Base-by-base conservation (phyloP, 2,113 vertebrate genomes). In the Perca flavescens region DNA sequence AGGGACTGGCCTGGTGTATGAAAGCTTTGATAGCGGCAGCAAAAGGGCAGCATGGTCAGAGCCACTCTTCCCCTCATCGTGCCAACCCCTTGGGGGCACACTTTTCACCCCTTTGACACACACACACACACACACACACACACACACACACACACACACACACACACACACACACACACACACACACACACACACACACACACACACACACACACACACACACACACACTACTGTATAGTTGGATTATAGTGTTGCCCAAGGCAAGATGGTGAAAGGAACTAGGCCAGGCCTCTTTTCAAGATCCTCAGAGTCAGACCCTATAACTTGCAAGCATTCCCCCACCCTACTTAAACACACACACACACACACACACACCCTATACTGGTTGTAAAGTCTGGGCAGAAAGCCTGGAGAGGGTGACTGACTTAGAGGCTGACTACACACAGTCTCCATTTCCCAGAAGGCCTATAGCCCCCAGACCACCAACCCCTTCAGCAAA, bases 361-460 rank as follows among this genome's bases (percentile, higher is more conserved):
- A n/a, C 40, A 70, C 11, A 60, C 67, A n/a, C 11, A 60, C 67
- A 61, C 49, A 82, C 76, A 68, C 10, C 15, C 16, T 2, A 8
- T 2, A 8, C 47, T 21, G 43, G 17, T 34, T 70, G 46, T 79
- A 66, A 77, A 56, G 65, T 68, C 66, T 54, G 85, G 80, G 69
- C 62, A 68, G 43, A 21, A 56, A 60, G 79, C 80, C 68, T 71
- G 12, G 36, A 79, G 85, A 65, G 72, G 58, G 36, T 49, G 53
- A n/a, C 49, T 71, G 70, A 80, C 52, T 36, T 36, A 64, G 53
- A 60, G 65, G 46, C 83, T 65, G 49, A 80, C 74, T 71, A 15
- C 68, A 78, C 77, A 50, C 19, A 77, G 36, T 70, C 79, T 72
- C 25, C 4, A 0, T 75, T 84, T 91, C 85, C 88, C 91, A 82